phyloP scores from a whole-genome alignment of 2,113 vertebrate species.

The human (Homo sapiens) region GRCh38 chr2:4040501-4041000 shows the following conservation, averaged over 20 bases:
- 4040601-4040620: neutral
- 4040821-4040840: fast-evolving
- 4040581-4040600: neutral
- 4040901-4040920: fast-evolving
- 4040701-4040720: neutral
- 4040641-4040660: neutral
- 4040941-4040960: neutral
- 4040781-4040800: no score
- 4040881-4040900: fast-evolving
- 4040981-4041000: fast-evolving
- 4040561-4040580: neutral
- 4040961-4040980: neutral
- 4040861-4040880: no score
- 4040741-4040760: neutral
- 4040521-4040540: neutral
- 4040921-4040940: no score
- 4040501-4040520: neutral
- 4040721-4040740: neutral
- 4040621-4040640: neutral
- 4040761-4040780: neutral
- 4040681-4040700: neutral
- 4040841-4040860: fast-evolving
- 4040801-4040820: fast-evolving
- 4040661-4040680: neutral
- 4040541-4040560: neutral